phyloP scores from a whole-genome alignment of 1,140 invertebrate genomes.

The Propsilocerus akamusi region DNA sequence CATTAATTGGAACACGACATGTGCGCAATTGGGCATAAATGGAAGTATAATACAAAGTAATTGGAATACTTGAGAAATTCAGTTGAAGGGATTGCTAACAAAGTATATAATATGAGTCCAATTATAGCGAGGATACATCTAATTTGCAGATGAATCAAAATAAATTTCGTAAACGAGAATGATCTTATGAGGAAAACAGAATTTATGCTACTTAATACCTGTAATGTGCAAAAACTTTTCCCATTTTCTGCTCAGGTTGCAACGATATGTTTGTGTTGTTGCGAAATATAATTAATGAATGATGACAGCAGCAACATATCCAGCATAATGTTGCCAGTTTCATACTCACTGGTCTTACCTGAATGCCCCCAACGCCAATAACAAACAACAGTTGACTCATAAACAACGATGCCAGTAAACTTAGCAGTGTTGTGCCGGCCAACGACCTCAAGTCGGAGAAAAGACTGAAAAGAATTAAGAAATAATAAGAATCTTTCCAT shows the following conservation, averaged over 20 bases:
- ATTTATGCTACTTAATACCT: no score
- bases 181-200: no score
- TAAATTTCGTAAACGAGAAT: no score
- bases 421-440: slow-evolving; percentile 44
- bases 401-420: slow-evolving; percentile 43
- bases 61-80: no score
- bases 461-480: slow-evolving; percentile 31
- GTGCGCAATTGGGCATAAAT: no score
- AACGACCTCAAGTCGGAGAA: slow-evolving; percentile 44
- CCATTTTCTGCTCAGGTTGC: slow-evolving; percentile 19
- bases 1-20: no score
- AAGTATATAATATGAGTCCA: no score
- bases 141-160: no score
- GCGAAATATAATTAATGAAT: slow-evolving; percentile 29
- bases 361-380: slow-evolving; percentile 43
- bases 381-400: slow-evolving; percentile 49
- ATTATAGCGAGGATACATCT: no score
- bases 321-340: slow-evolving; percentile 40
- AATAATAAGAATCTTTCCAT: neutral
- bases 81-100: no score
- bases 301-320: slow-evolving; percentile 38
- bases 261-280: slow-evolving; percentile 22
- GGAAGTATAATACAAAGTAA: no score
- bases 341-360: slow-evolving; percentile 39
- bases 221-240: slow-evolving; percentile 14